Evolutionary conservation across 92 coral and sea anemone genomes (phyloP), one percentile per base, ranked within the genome.

Genomic region (Phenganax marumi): DNA sequence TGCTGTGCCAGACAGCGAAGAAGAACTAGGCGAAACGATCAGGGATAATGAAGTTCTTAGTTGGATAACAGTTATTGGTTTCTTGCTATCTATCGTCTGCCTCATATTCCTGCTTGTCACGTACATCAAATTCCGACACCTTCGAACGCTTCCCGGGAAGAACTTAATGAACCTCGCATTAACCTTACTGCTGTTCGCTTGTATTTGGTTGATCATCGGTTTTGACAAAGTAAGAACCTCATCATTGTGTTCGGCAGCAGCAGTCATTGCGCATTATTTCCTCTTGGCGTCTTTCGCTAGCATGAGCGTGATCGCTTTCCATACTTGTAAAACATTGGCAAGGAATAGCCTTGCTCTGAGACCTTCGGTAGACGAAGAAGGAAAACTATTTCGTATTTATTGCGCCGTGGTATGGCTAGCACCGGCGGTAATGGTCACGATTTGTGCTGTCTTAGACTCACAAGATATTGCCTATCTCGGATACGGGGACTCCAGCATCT

Each of bases 241-340:
- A 7, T 23, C 9, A 14, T 54, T 74, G 46, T 46, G 70, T 1
- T 92, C 51, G 11, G 81, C 58, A 18, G 78, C 82, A 51, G 91
- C 91, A 7, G 72, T 83, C 49, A 18, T 85, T 13, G 80, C 81
- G 48, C 97, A 89, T 72, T 91, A 77, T 71, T 82, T 82, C 22
- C 47, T 80, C 5, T 82, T 89, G 66, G 70, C 85, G 19, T 87
- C 87, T 16, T 91, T 91, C 52, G 78, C 58, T 17, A 87, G 92
- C 89, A 91, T 90, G 97, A 91, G 89, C 33, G 91, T 86, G 8
- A 87, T 89, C 85, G 97, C 97, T 7, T 91, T 87, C 66, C 86
- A 81, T 74, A 91, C 91, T 6, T 91, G 92, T 89, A 53, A 60
- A 65, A 83, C 85, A 50, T 89, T 91, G 50, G 89, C 92, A 18